Base-by-base conservation (phyloP, 2,797 vertebrate genomes). In the Amblyraja radiata region DNA sequence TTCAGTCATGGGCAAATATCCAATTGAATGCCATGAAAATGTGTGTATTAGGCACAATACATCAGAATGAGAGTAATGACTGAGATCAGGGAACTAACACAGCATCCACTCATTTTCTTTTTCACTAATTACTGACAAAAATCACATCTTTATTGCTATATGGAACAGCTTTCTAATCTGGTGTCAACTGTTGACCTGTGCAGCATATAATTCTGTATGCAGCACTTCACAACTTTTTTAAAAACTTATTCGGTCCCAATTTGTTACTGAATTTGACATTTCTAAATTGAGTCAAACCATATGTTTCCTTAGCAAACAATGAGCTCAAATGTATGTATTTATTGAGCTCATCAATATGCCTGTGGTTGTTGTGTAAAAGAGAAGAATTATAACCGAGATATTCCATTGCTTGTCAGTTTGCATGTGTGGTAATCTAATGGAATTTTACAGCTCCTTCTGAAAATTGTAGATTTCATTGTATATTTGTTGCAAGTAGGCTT, bases 81-180 rank as follows among this genome's bases (percentile, higher is more conserved):
- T 18, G n/a, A 8, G 13, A 65, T 2, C 63, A 18, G 58, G 63
- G 61, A 88, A 65, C 13, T 4, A n/a, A 84, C 4, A 58, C 54
- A 84, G n/a, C 7, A 54, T 54, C 18, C 25, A 86, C 28, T 16
- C 0, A 63, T 65, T 65, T 88, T 88, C n/a, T 6, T 18, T 88
- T 88, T 88, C 58, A 58, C 28, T 84, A 86, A 86, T 86, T 86
- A 63, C 28, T 21, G 58, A 36, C 84, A 65, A 32, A 88, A 88
- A 88, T 4, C 7, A 32, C 14, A 65, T 36, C 84, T 65, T n/a
- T 13, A 16, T 36, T 32, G 16, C 32, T 32, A 21, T 36, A 65
- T 21, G 18, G n/a, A 65, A 88, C n/a, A 65, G 14, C 14, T 88
- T 36, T 88, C 13, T 10, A 88, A 88, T 68, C 61, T 88, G 13